Evolutionary conservation across 2,113 vertebrate species (phyloP), one percentile per base, ranked within the genome.

Genomic region (Saguinus imperator): DNA sequence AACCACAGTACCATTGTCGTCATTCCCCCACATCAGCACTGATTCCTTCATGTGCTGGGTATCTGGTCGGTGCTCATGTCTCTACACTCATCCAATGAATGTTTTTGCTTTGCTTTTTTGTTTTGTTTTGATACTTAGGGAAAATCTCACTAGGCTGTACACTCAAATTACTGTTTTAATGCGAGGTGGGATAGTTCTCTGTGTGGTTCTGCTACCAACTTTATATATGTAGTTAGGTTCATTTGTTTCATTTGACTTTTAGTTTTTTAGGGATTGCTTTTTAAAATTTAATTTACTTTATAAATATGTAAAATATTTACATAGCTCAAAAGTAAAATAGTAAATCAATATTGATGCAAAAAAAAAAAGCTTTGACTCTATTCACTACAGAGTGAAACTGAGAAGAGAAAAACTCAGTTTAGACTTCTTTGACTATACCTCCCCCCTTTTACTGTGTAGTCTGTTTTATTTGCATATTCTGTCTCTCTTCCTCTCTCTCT

Each of bases 1-100:
- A 84, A 25, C 35, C 43, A 29, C 29, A 1, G 48, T 12, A 6
- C 12, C 3, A 35, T 76, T n/a, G 37, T 23, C 11, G 11, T 21
- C 11, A 23, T 18, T 32, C 23, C 40, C 21, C 5, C 0, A 66
- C 52, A 5, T 29, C 58, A 57, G 10, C 23, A 5, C 20, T 9
- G 18, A 2, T 43, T 17, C n/a, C n/a, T 89, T 55, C 35, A 3
- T 14, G 17, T 57, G 8, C 0, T 10, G 10, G 27, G n/a, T 4
- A 0, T 35, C 79, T 72, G 10, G 35, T 37, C 12, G 12, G 35
- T 8, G 29, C 48, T 48, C 0, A 0, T 12, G 2, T 23, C 6
- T 48, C 64, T 10, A 52, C 20, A 43, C 0, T 58, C 35, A 4
- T 52, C 27, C 14, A 1, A 1, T n/a, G 7, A 43, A 16, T 55